These are phyloP conservation scores for Lepus townsendii DNA, from an alignment of 2,797 vertebrate genomes.

Conservation along the genomic window DNA sequence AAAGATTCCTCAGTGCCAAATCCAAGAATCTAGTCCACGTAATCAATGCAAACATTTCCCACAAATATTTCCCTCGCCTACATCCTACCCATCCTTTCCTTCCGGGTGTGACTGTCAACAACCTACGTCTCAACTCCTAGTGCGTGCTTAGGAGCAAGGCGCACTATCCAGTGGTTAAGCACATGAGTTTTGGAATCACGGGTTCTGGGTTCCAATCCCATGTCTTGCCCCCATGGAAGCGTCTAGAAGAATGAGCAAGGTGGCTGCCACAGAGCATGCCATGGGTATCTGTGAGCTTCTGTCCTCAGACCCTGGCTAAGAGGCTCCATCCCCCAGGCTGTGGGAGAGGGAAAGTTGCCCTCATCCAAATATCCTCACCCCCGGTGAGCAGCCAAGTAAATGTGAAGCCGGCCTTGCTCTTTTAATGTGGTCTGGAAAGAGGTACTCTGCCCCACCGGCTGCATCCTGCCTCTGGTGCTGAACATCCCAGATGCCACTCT, in stretches of 20 bases:
- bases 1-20: background rate
- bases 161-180: background rate
- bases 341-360: background rate
- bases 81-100: background rate
- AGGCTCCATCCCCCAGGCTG: background rate
- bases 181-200: background rate
- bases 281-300: background rate
- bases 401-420: conserved; percentile 14
- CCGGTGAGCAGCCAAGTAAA: background rate
- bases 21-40: background rate
- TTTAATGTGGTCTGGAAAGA: background rate
- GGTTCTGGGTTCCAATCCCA: background rate
- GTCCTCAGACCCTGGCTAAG: background rate
- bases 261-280: background rate
- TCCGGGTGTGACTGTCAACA: background rate
- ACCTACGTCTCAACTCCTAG: background rate
- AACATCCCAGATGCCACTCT: conserved; percentile 30
- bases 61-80: background rate
- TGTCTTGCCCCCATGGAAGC: background rate
- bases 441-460: background rate
- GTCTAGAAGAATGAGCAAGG: background rate
- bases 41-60: background rate
- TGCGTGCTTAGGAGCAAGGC: background rate
- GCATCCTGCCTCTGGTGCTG: background rate
- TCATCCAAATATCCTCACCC: background rate